Conservation (phyloP, 2,797 vertebrate genomes). For the Peromyscus nudipes region DNA sequence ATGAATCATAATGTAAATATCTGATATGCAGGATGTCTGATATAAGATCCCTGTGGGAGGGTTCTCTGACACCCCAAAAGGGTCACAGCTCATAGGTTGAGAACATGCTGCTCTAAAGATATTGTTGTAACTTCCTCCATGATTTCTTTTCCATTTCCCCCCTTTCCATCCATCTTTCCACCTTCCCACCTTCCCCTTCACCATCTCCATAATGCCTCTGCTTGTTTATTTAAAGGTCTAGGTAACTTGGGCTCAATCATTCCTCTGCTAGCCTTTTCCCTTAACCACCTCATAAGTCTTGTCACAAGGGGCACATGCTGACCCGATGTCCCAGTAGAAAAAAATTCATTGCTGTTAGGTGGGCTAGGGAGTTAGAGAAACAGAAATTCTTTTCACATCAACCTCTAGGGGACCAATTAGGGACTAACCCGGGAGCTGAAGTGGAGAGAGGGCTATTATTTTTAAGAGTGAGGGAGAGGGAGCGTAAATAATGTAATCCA, state of each 20-base stretch:
- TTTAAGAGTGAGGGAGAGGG: not conserved
- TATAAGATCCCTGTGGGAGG: not conserved
- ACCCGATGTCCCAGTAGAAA: not conserved
- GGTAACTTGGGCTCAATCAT: constrained; percentile 44
- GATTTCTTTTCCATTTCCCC: not conserved
- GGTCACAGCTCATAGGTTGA: not conserved
- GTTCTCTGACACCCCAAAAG: not conserved
- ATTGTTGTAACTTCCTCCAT: not conserved
- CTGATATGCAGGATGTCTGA: not conserved
- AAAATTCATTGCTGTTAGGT: not conserved
- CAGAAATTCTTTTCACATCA: constrained; percentile 1
- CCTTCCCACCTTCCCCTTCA: not conserved
- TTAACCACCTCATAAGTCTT: constrained; percentile 13
- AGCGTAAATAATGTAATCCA: not conserved
- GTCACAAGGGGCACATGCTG: not conserved
- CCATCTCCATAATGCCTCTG: not conserved
- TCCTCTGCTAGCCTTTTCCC: constrained; percentile 48
- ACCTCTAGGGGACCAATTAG: not conserved
- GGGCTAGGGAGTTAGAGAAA: not conserved
- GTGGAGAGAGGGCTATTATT: not conserved
- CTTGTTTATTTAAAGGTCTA: constrained; percentile 35
- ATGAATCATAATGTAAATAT: not conserved
- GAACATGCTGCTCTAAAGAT: not conserved
- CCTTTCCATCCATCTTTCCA: not conserved
- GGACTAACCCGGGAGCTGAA: not conserved